Conservation (phyloP, 2,113 vertebrate species). For the Triplophysa siluroides region DNA sequence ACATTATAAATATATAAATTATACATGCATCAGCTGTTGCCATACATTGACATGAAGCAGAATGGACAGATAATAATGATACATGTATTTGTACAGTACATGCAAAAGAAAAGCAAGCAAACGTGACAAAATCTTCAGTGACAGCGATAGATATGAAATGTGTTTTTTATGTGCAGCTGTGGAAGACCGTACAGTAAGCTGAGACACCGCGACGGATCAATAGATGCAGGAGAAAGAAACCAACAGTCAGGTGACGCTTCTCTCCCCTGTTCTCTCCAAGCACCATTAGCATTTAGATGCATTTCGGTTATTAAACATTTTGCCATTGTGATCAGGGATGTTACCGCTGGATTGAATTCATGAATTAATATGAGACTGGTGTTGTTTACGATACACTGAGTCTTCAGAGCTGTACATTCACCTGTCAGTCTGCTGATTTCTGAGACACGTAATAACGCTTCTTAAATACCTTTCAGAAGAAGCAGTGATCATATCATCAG, state of each 20-base stretch:
- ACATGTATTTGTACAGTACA: neutral
- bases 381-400: neutral
- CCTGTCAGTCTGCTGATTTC: neutral
- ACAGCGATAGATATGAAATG: neutral
- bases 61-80: neutral
- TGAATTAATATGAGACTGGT: neutral
- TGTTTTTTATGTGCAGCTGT: slow-evolving; percentile 75
- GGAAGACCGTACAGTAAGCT: slow-evolving; percentile 85
- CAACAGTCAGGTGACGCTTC: slow-evolving; percentile 79
- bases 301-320: neutral
- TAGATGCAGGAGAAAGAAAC: slow-evolving; percentile 76
- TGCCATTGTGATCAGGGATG: slow-evolving; percentile 12
- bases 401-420: neutral
- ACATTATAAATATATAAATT: neutral
- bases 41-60: neutral
- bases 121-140: neutral
- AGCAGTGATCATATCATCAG: slow-evolving; percentile 82
- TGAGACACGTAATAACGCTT: neutral
- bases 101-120: neutral
- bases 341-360: slow-evolving; percentile 15
- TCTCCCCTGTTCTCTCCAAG: neutral
- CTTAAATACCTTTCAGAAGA: slow-evolving; percentile 77
- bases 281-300: neutral
- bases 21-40: neutral
- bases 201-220: slow-evolving; percentile 74